Evolutionary conservation across 1,140 invertebrate genomes (phyloP), one percentile per base, ranked within the genome.

Genomic region (Heliconius congener): DNA sequence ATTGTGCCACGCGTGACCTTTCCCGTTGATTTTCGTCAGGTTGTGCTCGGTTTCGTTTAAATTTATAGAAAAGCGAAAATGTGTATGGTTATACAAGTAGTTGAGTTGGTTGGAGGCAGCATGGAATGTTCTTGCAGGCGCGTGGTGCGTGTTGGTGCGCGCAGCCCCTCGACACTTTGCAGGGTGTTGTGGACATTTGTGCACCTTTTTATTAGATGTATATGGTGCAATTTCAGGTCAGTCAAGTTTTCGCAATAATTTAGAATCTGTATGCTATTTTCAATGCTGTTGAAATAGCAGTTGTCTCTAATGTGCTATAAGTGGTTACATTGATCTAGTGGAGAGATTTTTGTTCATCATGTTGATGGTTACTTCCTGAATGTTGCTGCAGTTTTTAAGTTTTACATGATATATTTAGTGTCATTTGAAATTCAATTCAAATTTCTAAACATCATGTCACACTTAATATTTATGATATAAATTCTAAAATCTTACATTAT

Each of bases 1-100:
- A 93, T 92, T 90, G 91, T 93, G 92, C 91, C 92, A 93, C 92
- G 91, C 93, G 90, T 90, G 91, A 91, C 88, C 89, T 93, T 87
- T 91, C 87, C 90, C 84, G 84, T 86, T 79, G 86, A 90, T 90
- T 90, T 89, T 90, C 86, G 77, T 85, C 66, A 78, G 84, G 79
- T 88, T 79, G 34, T 72, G 79, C 39, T 42, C 42, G 42, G 60
- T 34, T 71, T 70, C 46, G 76, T 39, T 81, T 78, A 71, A 52
- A 18, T 23, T 60, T 37, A 60, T 70, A 76, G 71, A 70, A 78
- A 83, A 79, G 50, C 73, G 83, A 85, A 88, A 85, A 88, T 88
- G 83, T 86, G 80, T 88, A 85, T 78, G 77, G 77, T 84, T 82
- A 85, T 86, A 88, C 85, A 85, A 46, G 34, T 55, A 23, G 86